Evolutionary conservation across 2,888 invertebrate genomes (phyloP).

Genomic region (Drosophila colorata): DNA sequence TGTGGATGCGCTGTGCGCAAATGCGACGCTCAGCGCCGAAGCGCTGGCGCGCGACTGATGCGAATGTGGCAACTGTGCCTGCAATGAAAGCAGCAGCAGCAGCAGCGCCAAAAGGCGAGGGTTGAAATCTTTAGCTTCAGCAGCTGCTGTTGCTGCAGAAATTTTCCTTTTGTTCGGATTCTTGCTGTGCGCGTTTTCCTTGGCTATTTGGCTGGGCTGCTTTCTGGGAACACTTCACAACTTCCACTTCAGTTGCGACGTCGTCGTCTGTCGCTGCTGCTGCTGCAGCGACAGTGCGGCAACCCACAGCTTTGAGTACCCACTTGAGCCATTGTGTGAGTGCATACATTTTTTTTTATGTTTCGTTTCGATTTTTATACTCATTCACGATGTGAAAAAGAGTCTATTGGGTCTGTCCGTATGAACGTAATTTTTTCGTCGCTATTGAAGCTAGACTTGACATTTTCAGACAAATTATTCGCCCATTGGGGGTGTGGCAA

Average conservation of each 20-base stretch:
- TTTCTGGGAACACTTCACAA: conserved; percentile 58
- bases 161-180: conserved; percentile 42
- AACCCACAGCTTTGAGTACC: conserved; percentile 48
- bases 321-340: conserved; percentile 53
- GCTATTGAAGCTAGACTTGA: no score
- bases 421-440: no score
- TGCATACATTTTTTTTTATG: conserved; percentile 37
- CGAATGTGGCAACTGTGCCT: conserved; percentile 15
- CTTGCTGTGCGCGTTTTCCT: conserved; percentile 46
- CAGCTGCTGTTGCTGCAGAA: conserved; percentile 45
- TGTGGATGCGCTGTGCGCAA: not conserved
- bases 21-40: conserved; percentile 61
- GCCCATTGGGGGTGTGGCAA: no score
- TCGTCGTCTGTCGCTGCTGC: conserved; percentile 14
- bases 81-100: conserved; percentile 29
- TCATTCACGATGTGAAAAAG: no score
- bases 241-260: conserved; percentile 53
- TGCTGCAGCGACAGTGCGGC: conserved; percentile 23
- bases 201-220: conserved; percentile 22
- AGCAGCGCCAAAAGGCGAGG: conserved; percentile 37
- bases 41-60: conserved; percentile 65
- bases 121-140: conserved; percentile 52
- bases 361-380: conserved; percentile 1
- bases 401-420: no score
- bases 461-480: no score